Conservation (phyloP, 2,797 vertebrate genomes). For the Gymnothorax reevesii region DNA sequence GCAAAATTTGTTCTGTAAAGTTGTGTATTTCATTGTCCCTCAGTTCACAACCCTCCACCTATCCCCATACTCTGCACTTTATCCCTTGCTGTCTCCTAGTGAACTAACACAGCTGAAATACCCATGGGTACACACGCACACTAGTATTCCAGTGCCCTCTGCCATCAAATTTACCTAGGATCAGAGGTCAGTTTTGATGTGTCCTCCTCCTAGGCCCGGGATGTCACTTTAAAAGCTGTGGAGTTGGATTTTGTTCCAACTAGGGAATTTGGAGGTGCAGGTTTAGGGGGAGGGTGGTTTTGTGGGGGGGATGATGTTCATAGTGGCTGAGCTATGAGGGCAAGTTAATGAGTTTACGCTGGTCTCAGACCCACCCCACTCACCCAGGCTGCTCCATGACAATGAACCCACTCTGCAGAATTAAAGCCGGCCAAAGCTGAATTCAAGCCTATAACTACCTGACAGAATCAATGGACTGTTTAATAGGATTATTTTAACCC, state of each 20-base stretch:
- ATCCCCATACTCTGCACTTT: background rate
- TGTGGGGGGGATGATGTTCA: background rate
- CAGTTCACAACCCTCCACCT: too few relatives aligned
- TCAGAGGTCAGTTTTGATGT: conserved; percentile 22
- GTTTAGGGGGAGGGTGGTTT: background rate
- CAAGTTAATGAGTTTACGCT: background rate
- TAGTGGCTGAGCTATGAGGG: background rate
- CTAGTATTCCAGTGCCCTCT: conserved; percentile 5
- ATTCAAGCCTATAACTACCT: conserved; percentile 14
- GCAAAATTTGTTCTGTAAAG: background rate
- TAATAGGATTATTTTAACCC: conserved; percentile 27
- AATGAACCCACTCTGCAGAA: background rate
- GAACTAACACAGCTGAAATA: background rate
- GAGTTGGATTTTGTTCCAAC: background rate
- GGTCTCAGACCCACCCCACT: background rate
- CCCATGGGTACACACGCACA: background rate
- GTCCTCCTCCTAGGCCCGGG: conserved; percentile 24
- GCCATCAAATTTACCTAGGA: conserved; percentile 31
- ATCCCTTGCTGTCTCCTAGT: background rate
- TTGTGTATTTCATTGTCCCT: background rate
- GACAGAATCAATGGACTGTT: conserved; percentile 16
- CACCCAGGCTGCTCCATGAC: background rate
- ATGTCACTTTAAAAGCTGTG: conserved; percentile 3
- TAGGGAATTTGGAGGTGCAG: too few relatives aligned
- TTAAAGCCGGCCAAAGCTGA: background rate